Evolutionary conservation across 1,140 invertebrate species (phyloP), one percentile per base, ranked within the genome.

Genomic region (Aphis gossypii): DNA sequence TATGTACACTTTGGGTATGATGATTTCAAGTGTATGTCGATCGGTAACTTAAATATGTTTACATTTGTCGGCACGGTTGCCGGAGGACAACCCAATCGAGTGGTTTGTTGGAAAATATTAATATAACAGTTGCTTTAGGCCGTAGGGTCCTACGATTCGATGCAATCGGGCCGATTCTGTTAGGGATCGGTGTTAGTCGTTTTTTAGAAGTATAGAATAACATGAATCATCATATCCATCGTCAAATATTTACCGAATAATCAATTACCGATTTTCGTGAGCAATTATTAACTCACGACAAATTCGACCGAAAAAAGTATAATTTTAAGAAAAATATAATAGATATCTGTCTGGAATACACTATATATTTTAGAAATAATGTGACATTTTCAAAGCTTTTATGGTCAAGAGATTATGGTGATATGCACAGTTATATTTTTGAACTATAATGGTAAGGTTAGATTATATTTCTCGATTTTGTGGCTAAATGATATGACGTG

Each of bases 41-140:
- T 76, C 14, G 60, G 60, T n/a, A 76, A 76, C 60, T 76, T 76
- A n/a, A n/a, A 76, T 76, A 76, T 76, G 60, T 76, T 76, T 76
- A 76, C 60, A n/a, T 76, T 76, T 76, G 30, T n/a, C 14, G n/a
- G n/a, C 60, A 76, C n/a, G n/a, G 60, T 76, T 21, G 30, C 14
- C 5, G n/a, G 30, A 76, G 4, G 14, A 76, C n/a, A 76, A 76
- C 60, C n/a, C 60, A 76, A 76, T 76, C n/a, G 30, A 76, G 60
- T n/a, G 60, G 14, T 76, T 18, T 76, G 30, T 30, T 76, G 18
- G n/a, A 76, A n/a, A 68, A 35, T n/a, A 35, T 35, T 35, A 76
- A n/a, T 76, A 18, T 76, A 68, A 76, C n/a, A 76, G 60, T 76
- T n/a, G 60, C 2, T 76, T 2, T 76, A n/a, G 60, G 60, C 2